Evolutionary conservation across 2,888 invertebrate genomes (phyloP).

Genomic region (Agonopterix subpropinquella): DNA sequence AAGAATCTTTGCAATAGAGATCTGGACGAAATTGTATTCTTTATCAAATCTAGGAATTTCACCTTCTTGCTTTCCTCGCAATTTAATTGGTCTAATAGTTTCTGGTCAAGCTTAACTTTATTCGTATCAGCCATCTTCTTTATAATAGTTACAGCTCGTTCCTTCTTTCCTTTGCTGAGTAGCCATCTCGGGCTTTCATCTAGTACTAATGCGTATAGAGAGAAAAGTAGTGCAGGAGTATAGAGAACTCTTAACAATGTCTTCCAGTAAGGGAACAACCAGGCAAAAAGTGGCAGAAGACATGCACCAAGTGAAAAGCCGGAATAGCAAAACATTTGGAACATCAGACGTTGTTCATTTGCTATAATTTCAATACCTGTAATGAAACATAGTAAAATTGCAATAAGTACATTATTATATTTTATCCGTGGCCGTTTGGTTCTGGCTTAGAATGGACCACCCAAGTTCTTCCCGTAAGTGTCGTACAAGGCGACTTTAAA

Average conservation of each 20-base stretch:
- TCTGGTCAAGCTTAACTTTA: constrained; percentile 40
- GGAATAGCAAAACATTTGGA: constrained; percentile 31
- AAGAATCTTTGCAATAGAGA: constrained; percentile 46
- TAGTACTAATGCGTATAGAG: constrained; percentile 79
- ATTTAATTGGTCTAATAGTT: constrained; percentile 32
- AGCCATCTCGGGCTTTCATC: constrained; percentile 90
- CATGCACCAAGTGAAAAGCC: constrained; percentile 41
- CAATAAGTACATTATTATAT: no score
- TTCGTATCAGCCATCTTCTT: constrained; percentile 74
- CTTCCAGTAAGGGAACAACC: constrained; percentile 80
- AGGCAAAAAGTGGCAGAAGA: constrained; percentile 35
- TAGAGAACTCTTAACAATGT: constrained; percentile 79
- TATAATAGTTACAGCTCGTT: constrained; percentile 78
- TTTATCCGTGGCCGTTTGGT: no score
- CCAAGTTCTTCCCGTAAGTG: no score
- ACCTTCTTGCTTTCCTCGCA: constrained; percentile 30
- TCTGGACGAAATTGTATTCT: constrained; percentile 45
- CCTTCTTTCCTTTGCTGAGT: constrained; percentile 78
- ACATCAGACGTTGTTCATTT: constrained; percentile 44
- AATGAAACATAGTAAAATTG: constrained; percentile 11
- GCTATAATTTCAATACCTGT: constrained; percentile 54
- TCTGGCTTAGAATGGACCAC: no score
- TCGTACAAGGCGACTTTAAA: no score
- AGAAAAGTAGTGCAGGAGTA: constrained; percentile 79
- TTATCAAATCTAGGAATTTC: constrained; percentile 30